Conservation (phyloP, 2,888 invertebrate genomes). For the Cremastobaeus sp. region DNA sequence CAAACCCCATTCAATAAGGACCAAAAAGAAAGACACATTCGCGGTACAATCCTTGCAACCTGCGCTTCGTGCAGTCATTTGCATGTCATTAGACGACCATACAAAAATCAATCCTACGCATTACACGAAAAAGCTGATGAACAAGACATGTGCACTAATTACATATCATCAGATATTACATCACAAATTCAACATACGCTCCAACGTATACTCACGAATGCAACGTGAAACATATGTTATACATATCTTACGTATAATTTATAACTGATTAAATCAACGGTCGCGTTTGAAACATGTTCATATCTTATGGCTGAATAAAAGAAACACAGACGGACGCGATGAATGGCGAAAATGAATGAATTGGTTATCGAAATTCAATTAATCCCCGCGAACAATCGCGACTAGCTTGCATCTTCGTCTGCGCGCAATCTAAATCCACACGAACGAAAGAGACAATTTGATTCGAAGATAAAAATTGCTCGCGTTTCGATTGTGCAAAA, state of each 20-base stretch:
- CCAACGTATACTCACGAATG: constrained; percentile 18
- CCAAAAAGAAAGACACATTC: too few species aligned
- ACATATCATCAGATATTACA: constrained; percentile 46
- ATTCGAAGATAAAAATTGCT: too few species aligned
- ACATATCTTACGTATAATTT: constrained; percentile 12
- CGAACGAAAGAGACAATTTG: not conserved
- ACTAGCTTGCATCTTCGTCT: too few species aligned
- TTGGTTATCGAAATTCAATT: not conserved
- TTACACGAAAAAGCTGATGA: constrained; percentile 19
- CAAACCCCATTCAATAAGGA: too few species aligned
- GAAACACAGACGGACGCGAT: not conserved
- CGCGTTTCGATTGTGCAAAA: constrained; percentile 2
- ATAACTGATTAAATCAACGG: constrained; percentile 29
- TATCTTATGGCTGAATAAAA: not conserved
- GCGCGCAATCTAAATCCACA: not conserved
- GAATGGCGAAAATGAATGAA: too few species aligned
- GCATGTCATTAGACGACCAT: not conserved
- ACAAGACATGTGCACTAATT: constrained; percentile 43
- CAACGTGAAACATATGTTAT: constrained; percentile 41
- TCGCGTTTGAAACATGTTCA: constrained; percentile 21
- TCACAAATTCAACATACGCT: constrained; percentile 39
- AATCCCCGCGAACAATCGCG: too few species aligned
- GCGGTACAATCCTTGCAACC: too few species aligned
- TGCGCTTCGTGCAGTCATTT: too few species aligned
- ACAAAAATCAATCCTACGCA: constrained; percentile 2